Evolutionary conservation across 2,113 vertebrate species (phyloP).

Genomic region (Campylomormyrus numenius): DNA sequence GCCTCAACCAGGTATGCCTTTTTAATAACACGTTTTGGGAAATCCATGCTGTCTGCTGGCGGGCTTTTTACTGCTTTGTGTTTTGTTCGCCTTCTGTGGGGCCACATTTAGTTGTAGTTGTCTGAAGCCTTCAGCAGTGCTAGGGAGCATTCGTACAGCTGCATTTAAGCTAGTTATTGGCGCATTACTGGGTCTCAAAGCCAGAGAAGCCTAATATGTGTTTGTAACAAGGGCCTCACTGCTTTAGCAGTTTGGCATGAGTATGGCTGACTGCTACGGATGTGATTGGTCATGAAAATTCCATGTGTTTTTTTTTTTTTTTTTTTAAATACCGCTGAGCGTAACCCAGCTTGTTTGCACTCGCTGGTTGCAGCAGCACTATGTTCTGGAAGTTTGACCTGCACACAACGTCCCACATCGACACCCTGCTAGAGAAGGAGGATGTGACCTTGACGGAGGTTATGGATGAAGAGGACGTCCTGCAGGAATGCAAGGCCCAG

Average conservation of each 20-base stretch:
- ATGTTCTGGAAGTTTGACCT: constrained; percentile 99
- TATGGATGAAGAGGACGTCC: constrained; percentile 97
- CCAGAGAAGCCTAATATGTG: neutral
- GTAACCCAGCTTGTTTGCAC: neutral
- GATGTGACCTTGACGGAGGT: constrained; percentile 92
- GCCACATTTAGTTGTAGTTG: neutral
- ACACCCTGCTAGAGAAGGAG: constrained; percentile 94
- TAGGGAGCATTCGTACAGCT: neutral
- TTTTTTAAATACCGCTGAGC: neutral
- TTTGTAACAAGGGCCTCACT: neutral
- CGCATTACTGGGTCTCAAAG: neutral
- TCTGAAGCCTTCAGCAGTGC: neutral
- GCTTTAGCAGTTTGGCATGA: neutral
- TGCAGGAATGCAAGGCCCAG: constrained; percentile 97
- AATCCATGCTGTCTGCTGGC: neutral
- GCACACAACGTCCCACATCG: constrained; percentile 97
- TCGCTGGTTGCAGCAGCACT: constrained; percentile 60
- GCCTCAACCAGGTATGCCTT: constrained; percentile 44
- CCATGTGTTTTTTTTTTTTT: neutral
- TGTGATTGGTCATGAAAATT: neutral
- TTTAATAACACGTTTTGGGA: constrained; percentile 21
- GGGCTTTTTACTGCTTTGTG: neutral
- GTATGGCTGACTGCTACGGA: neutral
- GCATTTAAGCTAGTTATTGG: neutral
- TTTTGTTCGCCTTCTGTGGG: constrained; percentile 36